phyloP scores from a whole-genome alignment of 2,113 vertebrate species.

The Agapornis roseicollis region DNA sequence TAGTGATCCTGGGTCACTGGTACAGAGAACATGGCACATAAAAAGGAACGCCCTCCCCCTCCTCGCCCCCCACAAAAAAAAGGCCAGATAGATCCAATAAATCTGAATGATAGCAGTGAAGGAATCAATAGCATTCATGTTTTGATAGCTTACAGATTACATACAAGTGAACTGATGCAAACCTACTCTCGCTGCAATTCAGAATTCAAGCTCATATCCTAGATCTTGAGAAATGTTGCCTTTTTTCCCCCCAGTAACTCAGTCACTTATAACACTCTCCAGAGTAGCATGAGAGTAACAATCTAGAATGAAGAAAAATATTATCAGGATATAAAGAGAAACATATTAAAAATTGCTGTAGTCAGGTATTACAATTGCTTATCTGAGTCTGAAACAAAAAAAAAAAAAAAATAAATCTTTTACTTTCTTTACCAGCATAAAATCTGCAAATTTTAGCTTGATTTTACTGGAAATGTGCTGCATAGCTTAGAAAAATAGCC shows the following conservation, averaged over 20 bases:
- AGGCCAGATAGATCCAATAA: neutral
- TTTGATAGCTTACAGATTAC: neutral
- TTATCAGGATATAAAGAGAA: neutral
- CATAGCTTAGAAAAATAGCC: neutral
- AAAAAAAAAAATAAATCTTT: neutral
- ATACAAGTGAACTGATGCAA: neutral
- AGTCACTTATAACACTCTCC: neutral
- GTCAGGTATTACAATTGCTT: neutral
- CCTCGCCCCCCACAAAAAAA: too few relatives aligned
- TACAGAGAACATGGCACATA: neutral
- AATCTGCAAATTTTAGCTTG: neutral
- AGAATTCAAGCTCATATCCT: neutral
- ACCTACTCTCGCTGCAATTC: neutral
- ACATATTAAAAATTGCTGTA: neutral
- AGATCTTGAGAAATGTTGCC: neutral
- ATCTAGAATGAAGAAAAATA: neutral
- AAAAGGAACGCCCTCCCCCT: fast-evolving
- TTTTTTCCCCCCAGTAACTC: neutral
- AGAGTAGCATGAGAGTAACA: neutral
- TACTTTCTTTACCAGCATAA: neutral
- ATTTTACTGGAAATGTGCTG: neutral
- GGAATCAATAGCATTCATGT: neutral
- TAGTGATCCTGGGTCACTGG: neutral
- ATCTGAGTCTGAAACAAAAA: neutral
- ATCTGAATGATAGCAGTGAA: neutral